Evolutionary conservation across 2,113 vertebrate genomes (phyloP), one percentile per base, ranked within the genome.

Genomic region (Myiozetetes cayanensis): DNA sequence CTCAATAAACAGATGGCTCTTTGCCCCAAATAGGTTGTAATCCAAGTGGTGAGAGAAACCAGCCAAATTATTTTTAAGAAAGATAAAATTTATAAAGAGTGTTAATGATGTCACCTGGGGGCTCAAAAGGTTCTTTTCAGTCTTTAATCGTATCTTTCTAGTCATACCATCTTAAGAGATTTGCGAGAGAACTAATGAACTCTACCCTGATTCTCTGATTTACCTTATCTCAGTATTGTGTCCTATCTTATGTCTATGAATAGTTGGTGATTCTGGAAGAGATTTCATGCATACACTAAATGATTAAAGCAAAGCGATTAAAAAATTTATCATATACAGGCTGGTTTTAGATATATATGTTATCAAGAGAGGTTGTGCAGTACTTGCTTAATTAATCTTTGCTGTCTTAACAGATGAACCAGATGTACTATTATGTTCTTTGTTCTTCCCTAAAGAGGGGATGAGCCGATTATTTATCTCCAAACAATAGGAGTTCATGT

Each of bases 401-500:
- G 94, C 94, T 96, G 92, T 97, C 83, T 96, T 96, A 97, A 95
- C 66, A 96, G 95, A 97, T 92, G 90, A 97, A 96, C 88, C 97
- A 97, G 97, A 97, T 97, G 94, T 96, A 96, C 92, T 95, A 96
- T 95, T 96, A 96, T 88, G 56, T 96, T 96, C 97, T 98, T 98
- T 98, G 97, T 98, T 97, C 97, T 97, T 96, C 82, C 90, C 93
- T 96, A 96, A 63, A 87, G 91, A 92, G 86, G 95, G 85, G 96
- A 97, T 97, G 97, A 97, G 94, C 93, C 43, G 95, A 97, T 97
- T 97, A 98, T 96, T 97, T 97, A 92, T 97, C 96, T 97, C 92
- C 70, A 97, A 97, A 98, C 98, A 98, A 98, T 97, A 96, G 93
- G 84, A 96, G 92, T 94, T 97, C 96, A 78, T 98, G 97, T 96